Evolutionary conservation across 53 echinoderm and acorn worm species (phyloP).

Genomic region (Hippasteria phrygiana): DNA sequence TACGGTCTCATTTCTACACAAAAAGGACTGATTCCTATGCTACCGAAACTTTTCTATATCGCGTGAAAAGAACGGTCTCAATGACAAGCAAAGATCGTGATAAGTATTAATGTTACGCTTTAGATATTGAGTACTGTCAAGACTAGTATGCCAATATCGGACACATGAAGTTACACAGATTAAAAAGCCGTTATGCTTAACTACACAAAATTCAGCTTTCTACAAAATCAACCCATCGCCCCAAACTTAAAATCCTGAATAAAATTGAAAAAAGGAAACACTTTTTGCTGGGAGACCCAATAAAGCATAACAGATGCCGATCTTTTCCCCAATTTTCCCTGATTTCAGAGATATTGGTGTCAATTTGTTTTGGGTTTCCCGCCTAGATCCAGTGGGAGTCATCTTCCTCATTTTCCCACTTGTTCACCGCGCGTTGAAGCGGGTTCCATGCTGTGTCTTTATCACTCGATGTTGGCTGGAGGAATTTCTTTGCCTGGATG

Average conservation of each 20-base stretch:
- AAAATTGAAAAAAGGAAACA: neutral
- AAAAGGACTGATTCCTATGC: neutral
- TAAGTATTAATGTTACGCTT: no score
- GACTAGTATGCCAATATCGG: neutral
- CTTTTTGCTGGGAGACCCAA: neutral
- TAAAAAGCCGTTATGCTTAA: neutral
- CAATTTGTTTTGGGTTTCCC: neutral
- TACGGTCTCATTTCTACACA: neutral
- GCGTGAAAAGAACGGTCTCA: neutral
- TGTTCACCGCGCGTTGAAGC: neutral
- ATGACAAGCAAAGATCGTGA: no score
- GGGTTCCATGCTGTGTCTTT: neutral
- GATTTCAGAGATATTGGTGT: slow-evolving; percentile 20
- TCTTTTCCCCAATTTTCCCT: neutral
- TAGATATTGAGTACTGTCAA: neutral
- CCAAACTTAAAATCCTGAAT: neutral
- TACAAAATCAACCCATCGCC: neutral
- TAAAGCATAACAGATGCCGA: neutral
- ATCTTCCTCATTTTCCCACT: neutral
- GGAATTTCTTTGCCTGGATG: slow-evolving; percentile 7
- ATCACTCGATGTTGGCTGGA: slow-evolving; percentile 6
- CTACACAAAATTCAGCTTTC: neutral
- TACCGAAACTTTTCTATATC: neutral
- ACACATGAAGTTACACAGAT: neutral
- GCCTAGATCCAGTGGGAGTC: neutral